A percentile compares a stretch with the other conserved stretches of the same genome.
These are phyloP conservation scores for Cathartes aura DNA, from an alignment of 2,113 vertebrate genomes.

Conservation along the genomic window DNA sequence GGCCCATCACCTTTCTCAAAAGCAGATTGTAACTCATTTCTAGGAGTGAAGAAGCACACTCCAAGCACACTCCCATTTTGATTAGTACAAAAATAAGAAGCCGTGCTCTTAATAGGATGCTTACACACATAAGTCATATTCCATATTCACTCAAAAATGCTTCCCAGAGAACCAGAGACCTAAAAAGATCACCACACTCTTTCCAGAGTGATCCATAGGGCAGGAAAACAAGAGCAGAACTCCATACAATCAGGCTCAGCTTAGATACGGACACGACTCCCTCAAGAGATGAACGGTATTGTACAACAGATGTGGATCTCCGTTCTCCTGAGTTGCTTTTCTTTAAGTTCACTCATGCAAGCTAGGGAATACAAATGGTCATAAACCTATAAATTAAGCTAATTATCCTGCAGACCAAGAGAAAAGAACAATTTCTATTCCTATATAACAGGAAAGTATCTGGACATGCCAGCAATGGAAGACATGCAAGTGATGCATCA, in stretches of 20 bases:
- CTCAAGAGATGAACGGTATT: neutral
- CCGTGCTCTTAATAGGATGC: neutral
- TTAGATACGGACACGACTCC: accelerated
- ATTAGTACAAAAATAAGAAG: neutral
- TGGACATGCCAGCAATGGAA: neutral
- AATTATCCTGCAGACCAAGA: neutral
- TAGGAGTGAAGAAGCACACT: neutral
- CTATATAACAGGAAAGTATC: neutral
- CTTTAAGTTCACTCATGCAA: neutral
- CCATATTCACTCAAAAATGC: neutral
- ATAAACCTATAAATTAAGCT: neutral
- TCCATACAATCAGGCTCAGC: neutral
- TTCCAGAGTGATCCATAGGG: neutral
- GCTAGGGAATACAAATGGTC: neutral
- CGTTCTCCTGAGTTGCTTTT: neutral
- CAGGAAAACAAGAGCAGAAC: neutral
- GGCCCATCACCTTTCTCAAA: neutral
- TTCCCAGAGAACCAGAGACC: neutral
- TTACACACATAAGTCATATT: neutral
- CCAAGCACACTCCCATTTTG: neutral
- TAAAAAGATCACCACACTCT: neutral
- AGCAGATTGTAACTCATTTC: neutral
- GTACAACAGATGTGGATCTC: neutral
- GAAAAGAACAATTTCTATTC: neutral
- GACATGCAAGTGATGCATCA: neutral